Evolutionary conservation across 2,888 invertebrate species (phyloP).

Genomic region (Apamea monoglypha): DNA sequence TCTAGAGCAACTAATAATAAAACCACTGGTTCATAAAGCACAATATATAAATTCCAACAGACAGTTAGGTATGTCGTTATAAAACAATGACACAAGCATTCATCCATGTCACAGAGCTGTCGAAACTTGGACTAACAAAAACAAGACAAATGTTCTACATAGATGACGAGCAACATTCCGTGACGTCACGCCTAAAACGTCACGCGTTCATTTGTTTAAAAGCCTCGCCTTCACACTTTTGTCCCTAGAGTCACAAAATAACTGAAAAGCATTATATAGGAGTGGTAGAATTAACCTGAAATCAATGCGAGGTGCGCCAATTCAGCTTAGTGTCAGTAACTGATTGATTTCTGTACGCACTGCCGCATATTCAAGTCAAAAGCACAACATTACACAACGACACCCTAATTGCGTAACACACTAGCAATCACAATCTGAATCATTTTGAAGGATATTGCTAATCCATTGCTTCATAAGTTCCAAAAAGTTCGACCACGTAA

Average conservation of each 20-base stretch:
- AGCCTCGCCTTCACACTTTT: slow-evolving; percentile 35
- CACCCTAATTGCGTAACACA: background rate
- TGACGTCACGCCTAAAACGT: slow-evolving; percentile 40
- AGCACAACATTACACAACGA: slow-evolving; percentile 13
- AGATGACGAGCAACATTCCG: slow-evolving; percentile 31
- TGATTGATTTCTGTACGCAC: slow-evolving; percentile 49
- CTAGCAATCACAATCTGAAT: background rate
- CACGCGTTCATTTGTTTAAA: slow-evolving; percentile 28
- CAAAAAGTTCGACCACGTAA: background rate
- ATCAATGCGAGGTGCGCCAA: slow-evolving; percentile 47
- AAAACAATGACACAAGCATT: slow-evolving; percentile 44
- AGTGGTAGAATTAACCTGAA: slow-evolving; percentile 29
- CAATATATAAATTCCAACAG: background rate
- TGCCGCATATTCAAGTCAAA: slow-evolving; percentile 37
- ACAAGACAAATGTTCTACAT: slow-evolving; percentile 38
- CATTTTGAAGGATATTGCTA: no score
- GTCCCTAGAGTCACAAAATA: slow-evolving; percentile 19
- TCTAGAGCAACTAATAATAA: background rate
- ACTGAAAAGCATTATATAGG: background rate
- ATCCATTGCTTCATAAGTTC: no score
- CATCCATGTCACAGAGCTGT: slow-evolving; percentile 55
- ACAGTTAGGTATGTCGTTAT: slow-evolving; percentile 1
- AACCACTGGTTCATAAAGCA: background rate
- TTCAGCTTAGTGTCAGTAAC: slow-evolving; percentile 40
- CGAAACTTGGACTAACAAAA: slow-evolving; percentile 47